phyloP scores from a whole-genome alignment of 1,140 invertebrate genomes.

The Plodia interpunctella region DNA sequence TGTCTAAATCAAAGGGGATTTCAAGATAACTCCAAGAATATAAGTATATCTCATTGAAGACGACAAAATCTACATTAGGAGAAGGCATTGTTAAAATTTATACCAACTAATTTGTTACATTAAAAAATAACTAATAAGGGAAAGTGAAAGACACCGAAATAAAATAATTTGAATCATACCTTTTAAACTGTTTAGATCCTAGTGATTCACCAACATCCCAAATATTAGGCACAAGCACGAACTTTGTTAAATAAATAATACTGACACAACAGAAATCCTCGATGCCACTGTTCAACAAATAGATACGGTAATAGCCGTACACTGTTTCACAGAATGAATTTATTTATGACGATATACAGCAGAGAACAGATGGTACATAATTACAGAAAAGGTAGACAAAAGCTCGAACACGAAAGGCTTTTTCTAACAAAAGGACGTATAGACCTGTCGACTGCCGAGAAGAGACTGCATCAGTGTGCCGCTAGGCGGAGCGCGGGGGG shows the following conservation, averaged over 20 bases:
- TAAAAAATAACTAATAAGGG: not conserved
- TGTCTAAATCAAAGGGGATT: too few relatives aligned
- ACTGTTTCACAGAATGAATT: conserved; percentile 39
- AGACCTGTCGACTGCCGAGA: conserved; percentile 25
- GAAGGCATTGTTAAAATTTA: too few relatives aligned
- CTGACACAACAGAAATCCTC: conserved; percentile 47
- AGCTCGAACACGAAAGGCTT: conserved; percentile 64
- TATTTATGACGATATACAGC: conserved; percentile 23
- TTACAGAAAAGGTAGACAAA: conserved; percentile 47
- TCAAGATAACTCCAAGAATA: too few relatives aligned
- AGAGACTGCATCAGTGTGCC: conserved; percentile 61
- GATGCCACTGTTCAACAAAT: conserved; percentile 31
- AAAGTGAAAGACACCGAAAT: not conserved
- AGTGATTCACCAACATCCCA: conserved; percentile 48
- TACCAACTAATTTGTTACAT: too few relatives aligned
- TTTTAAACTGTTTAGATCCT: conserved; percentile 43
- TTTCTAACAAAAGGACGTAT: conserved; percentile 34
- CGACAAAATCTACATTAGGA: too few relatives aligned
- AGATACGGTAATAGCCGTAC: conserved; percentile 23
- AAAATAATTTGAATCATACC: conserved; percentile 32
- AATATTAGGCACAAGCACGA: conserved; percentile 53
- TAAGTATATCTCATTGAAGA: too few relatives aligned
- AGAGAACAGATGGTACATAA: conserved; percentile 45
- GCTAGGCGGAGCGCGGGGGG: conserved; percentile 32
- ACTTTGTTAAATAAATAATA: conserved; percentile 51